Base-by-base conservation (phyloP, 2,888 invertebrate species). In the Drymonia ruficornis region DNA sequence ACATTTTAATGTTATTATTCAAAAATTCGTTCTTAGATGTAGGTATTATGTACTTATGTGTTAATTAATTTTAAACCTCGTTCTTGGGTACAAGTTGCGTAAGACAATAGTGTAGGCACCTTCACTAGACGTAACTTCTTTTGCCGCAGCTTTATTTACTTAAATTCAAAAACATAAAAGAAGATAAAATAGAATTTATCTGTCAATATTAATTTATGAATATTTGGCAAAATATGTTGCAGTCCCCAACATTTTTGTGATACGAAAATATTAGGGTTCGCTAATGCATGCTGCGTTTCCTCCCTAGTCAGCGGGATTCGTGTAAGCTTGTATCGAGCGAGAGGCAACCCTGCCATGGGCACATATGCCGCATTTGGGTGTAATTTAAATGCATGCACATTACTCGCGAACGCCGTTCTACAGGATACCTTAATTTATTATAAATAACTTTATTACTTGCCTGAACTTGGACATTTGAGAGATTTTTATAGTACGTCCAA, bases 301-400 rank as follows among this genome's bases (percentile, higher is more conserved):
- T 16, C 23, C 23, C 7, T 2, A 0, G 23, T 1, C 23, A 15
- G 11, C n/a, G 15, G n/a, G n/a, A 56, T 50, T 50, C 42, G 50
- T 50, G 50, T 48, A 56, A 31, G 12, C 0, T 31, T 31, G 9
- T 12, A 31, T 31, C 31, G 4, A n/a, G 36, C 38, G 36, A 38
- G 51, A 49, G 53, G 53, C 53, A 54, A 54, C 46, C 49, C 34
- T 48, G 50, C 50, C 51, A 49, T 58, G 54, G 59, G 53, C 65
- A 59, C 75, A 66, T 64, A 62, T 80, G 81, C 74, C 76, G 78
- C 86, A 85, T 87, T 87, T 85, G 75, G 81, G 71, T 69, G 83
- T 85, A 85, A 87, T 87, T 86, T 87, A 87, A 86, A 87, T 88
- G 86, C 86, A 87, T 82, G 76, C 81, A 84, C 82, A 85, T 83